Percentiles rank a stretch among this genome's conserved stretches.
phyloP scores from a whole-genome alignment of 2,113 vertebrate species.

The Bos taurus region DNA sequence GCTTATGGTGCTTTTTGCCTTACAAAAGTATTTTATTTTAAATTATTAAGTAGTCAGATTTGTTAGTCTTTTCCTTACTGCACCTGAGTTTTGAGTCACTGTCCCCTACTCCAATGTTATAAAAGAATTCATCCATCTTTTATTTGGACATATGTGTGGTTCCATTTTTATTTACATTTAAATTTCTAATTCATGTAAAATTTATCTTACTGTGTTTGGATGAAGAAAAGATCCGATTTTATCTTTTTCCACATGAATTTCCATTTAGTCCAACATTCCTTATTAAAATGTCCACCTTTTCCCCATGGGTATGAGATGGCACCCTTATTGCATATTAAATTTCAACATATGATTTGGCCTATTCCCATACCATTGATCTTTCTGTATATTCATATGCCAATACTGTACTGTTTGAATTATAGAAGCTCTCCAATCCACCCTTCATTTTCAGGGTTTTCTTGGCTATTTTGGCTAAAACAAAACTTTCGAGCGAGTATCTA shows the following conservation, averaged over 20 bases:
- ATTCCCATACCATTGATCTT: not conserved
- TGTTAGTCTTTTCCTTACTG: not conserved
- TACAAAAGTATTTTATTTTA: not conserved
- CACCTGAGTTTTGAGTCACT: not conserved
- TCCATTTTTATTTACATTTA: slow-evolving; percentile 35
- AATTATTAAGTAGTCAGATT: not conserved
- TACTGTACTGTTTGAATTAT: not conserved
- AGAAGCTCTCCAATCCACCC: not conserved
- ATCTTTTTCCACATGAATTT: slow-evolving; percentile 13
- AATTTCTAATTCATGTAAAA: slow-evolving; percentile 15
- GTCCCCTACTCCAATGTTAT: not conserved
- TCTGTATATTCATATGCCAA: not conserved
- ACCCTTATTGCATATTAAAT: not conserved
- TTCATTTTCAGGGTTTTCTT: not conserved
- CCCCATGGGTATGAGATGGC: not conserved
- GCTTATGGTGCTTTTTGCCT: not conserved
- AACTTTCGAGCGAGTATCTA: not conserved
- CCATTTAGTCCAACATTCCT: not conserved
- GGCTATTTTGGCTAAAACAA: not conserved
- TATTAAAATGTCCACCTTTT: not conserved
- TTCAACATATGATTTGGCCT: not conserved
- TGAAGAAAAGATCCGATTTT: not conserved
- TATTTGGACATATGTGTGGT: not conserved
- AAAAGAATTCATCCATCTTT: not conserved
- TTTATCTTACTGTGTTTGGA: not conserved